A percentile compares a stretch with the other conserved stretches of the same genome.
Conservation (phyloP, 2,113 vertebrate genomes). For the Bos taurus region ARS-UCD2.0 NC_037330.1:9823501-9824000, state of each 20-base stretch:
- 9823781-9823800: not conserved
- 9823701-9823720: not conserved
- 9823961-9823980: not conserved
- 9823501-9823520: not conserved
- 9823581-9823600: not conserved
- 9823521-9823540: not conserved
- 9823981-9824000: not conserved
- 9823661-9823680: not conserved
- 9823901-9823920: slow-evolving; percentile 47
- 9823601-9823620: not conserved
- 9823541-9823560: not conserved
- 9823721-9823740: not conserved
- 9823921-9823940: slow-evolving; percentile 11
- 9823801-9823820: not conserved
- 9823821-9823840: not conserved
- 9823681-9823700: not conserved
- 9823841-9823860: not conserved
- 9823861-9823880: slow-evolving; percentile 24
- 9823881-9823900: not conserved
- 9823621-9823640: not conserved
- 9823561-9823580: not conserved
- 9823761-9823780: not conserved
- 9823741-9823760: not conserved
- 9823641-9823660: not conserved
- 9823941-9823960: not conserved